phyloP scores from a whole-genome alignment of 2,888 invertebrate species.

The Isotomurus palustris region DNA sequence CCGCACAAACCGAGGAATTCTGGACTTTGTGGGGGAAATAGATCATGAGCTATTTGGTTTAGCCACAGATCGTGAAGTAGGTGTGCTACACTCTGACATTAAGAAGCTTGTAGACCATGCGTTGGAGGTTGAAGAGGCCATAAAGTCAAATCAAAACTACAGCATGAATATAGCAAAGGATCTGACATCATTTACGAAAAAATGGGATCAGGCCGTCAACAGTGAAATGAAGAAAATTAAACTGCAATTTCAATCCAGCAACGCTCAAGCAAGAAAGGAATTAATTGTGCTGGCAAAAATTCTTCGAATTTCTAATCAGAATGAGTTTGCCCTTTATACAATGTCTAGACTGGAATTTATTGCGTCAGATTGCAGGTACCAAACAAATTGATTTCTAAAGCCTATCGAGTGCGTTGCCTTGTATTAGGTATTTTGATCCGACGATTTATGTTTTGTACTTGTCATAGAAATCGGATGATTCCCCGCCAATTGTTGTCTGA shows the following conservation, averaged over 20 bases:
- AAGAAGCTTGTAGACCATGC: not conserved
- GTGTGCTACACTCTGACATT: not conserved
- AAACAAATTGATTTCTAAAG: too few species aligned
- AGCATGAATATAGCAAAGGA: not conserved
- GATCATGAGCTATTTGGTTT: not conserved
- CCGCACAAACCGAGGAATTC: not conserved
- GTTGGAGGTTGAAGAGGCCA: not conserved
- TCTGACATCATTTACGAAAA: not conserved
- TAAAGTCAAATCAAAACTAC: not conserved
- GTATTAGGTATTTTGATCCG: too few species aligned
- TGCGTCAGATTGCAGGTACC: not conserved
- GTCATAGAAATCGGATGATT: not conserved
- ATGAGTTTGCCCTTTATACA: not conserved
- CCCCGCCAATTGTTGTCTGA: not conserved
- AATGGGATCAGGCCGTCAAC: not conserved
- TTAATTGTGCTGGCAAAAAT: not conserved
- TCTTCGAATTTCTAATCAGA: not conserved
- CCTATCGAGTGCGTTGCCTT: too few species aligned
- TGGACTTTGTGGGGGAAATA: not conserved
- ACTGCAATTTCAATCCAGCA: too few species aligned
- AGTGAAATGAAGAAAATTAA: too few species aligned
- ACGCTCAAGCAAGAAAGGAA: too few species aligned
- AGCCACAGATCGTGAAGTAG: not conserved
- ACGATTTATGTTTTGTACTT: not conserved
- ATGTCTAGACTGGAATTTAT: not conserved